Conservation (phyloP, 2,797 vertebrate genomes). For the Semotilus atromaculatus region DNA sequence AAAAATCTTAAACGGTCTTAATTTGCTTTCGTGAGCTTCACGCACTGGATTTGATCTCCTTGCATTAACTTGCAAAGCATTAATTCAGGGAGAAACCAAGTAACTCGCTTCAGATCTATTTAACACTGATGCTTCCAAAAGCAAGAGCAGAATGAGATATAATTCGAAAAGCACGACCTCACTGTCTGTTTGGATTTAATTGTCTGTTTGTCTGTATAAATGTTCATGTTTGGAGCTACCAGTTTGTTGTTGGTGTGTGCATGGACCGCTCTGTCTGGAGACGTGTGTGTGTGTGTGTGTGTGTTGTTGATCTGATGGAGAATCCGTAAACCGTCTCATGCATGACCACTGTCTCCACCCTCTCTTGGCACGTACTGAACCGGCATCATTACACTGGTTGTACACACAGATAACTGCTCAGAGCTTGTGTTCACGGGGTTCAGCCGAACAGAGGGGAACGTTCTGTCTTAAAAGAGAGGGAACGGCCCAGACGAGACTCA, state of each 20-base stretch:
- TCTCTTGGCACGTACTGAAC: conserved; percentile 42
- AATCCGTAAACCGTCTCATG: conserved; percentile 53
- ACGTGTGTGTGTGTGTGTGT: not conserved
- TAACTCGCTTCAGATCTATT: not conserved
- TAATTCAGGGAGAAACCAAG: not conserved
- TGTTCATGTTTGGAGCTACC: not conserved
- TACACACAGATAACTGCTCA: conserved; percentile 96
- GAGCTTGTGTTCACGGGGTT: conserved; percentile 95
- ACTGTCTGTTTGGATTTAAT: not conserved
- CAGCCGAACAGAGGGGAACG: conserved; percentile 91
- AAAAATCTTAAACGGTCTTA: not conserved
- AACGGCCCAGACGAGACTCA: conserved; percentile 75
- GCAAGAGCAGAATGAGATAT: not conserved
- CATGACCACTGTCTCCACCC: conserved; percentile 72
- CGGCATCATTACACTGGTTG: conserved; percentile 85
- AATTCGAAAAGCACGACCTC: not conserved
- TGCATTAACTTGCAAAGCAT: not conserved
- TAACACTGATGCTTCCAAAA: not conserved
- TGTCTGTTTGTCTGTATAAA: conserved; percentile 2
- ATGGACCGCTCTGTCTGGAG: not conserved
- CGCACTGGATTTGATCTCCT: not conserved
- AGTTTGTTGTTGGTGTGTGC: not conserved
- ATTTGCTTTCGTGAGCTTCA: not conserved
- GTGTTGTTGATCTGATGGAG: not conserved
- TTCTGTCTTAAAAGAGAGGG: conserved; percentile 88